Evolutionary conservation across 2,888 invertebrate genomes (phyloP).

Genomic region (Malacosoma neustria): DNA sequence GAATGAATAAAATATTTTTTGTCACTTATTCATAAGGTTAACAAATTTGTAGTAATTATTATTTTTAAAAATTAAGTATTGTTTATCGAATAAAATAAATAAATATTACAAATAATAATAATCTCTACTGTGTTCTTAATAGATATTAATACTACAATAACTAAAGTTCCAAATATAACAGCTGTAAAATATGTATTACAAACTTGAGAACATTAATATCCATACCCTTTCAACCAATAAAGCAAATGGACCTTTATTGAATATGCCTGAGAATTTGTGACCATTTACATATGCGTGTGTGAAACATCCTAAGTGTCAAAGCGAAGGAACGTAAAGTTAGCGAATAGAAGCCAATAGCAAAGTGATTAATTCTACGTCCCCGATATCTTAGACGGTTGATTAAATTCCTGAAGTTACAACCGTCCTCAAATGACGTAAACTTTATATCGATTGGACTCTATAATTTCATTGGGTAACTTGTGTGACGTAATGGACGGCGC

Average conservation of each 20-base stretch:
- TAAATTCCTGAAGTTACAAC: constrained; percentile 52
- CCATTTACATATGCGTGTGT: neutral
- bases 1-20: too few species aligned
- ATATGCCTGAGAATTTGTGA: neutral
- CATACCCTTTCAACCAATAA: neutral
- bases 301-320: constrained; percentile 22
- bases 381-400: constrained; percentile 58
- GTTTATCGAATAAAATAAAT: too few species aligned
- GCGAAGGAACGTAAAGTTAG: constrained; percentile 21
- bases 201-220: neutral
- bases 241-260: neutral
- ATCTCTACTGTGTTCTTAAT: too few species aligned
- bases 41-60: too few species aligned
- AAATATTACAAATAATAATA: too few species aligned
- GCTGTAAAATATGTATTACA: neutral
- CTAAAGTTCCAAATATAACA: too few species aligned
- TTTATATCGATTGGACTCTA: constrained; percentile 53
- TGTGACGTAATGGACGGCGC: constrained; percentile 14
- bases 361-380: constrained; percentile 44
- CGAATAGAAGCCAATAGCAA: constrained; percentile 15
- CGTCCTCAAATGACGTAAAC: constrained; percentile 44
- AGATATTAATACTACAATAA: too few species aligned
- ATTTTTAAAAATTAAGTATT: too few species aligned
- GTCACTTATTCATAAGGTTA: too few species aligned
- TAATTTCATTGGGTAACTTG: constrained; percentile 42